Evolutionary conservation across 2,113 vertebrate genomes (phyloP).

Genomic region (Rattus norvegicus): GRCr8 NC_086025.1:24823001-24823500

Average conservation of each 20-base stretch:
- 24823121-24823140: constrained; percentile 99
- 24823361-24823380: background rate
- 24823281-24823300: constrained; percentile 20
- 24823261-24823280: background rate
- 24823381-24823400: background rate
- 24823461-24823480: background rate
- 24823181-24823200: background rate
- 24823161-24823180: constrained; percentile 20
- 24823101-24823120: constrained; percentile 92
- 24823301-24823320: background rate
- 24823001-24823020: constrained; percentile 95
- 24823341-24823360: background rate
- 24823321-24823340: background rate
- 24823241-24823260: constrained; percentile 17
- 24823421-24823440: background rate
- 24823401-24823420: background rate
- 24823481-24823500: background rate
- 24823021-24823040: constrained; percentile 94
- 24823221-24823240: background rate
- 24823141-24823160: constrained; percentile 92
- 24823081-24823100: constrained; percentile 98
- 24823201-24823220: background rate
- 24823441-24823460: background rate
- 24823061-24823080: constrained; percentile 98
- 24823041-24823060: constrained; percentile 98